A percentile compares a stretch with the other conserved stretches of the same genome.
These are phyloP conservation scores for Laticauda laticaudata DNA, from an alignment of 2,113 vertebrate genomes.

Conservation along the genomic window DNA sequence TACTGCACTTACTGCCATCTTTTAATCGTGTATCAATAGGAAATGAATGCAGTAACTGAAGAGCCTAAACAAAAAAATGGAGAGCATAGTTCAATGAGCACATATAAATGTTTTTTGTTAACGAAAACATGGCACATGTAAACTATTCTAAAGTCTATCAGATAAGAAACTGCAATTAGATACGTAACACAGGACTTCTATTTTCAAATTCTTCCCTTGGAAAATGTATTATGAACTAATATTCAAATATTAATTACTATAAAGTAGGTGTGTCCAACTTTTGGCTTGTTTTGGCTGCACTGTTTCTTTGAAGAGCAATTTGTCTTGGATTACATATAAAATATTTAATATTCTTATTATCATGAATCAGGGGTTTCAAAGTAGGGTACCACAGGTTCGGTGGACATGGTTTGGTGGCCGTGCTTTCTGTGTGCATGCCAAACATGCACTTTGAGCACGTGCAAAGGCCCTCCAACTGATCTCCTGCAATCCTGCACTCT, in stretches of 20 bases:
- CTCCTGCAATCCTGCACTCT: too few relatives aligned
- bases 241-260: background rate
- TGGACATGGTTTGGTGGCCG: too few relatives aligned
- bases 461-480: too few relatives aligned
- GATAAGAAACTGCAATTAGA: conserved; percentile 2
- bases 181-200: background rate
- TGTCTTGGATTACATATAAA: background rate
- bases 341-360: background rate
- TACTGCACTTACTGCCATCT: conserved; percentile 90
- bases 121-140: background rate
- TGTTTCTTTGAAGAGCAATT: background rate
- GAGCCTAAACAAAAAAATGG: conserved; percentile 74
- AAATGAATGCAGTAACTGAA: conserved; percentile 94
- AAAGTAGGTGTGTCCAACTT: background rate
- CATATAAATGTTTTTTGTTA: background rate
- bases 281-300: background rate
- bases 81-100: background rate
- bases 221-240: background rate
- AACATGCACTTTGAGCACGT: too few relatives aligned
- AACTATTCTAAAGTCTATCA: background rate
- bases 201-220: background rate
- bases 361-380: background rate
- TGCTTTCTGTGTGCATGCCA: too few relatives aligned
- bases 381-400: too few relatives aligned
- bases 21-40: conserved; percentile 94